Percentiles rank a stretch among this genome's conserved stretches.
These are phyloP conservation scores for Prietella phreatophila DNA, from an alignment of 2,113 vertebrate species.

Conservation along the genomic window DNA sequence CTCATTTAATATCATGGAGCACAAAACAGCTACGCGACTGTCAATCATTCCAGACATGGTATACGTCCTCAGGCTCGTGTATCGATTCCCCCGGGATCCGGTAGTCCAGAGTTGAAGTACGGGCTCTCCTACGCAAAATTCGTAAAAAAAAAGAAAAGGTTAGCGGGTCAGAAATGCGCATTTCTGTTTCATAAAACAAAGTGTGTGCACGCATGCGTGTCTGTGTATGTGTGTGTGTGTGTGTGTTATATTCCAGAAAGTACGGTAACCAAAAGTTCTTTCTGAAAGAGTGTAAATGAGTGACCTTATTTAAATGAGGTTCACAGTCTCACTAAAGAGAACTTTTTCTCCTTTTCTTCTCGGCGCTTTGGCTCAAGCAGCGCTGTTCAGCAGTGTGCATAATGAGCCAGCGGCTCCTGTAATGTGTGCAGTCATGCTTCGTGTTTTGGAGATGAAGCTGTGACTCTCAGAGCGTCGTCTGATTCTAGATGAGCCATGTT, in stretches of 20 bases:
- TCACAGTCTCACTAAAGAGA: background rate
- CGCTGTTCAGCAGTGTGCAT: conserved; percentile 62
- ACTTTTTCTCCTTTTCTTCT: background rate
- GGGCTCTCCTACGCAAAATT: background rate
- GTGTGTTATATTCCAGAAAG: background rate
- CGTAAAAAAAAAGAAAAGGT: background rate
- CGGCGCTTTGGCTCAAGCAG: background rate
- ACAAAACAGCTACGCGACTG: no score
- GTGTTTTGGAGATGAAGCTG: conserved; percentile 60
- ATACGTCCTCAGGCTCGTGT: no score
- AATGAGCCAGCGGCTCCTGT: conserved; percentile 63
- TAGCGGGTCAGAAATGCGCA: background rate
- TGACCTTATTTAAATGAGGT: conserved; percentile 16
- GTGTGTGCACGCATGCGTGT: no score
- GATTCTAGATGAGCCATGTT: conserved; percentile 39
- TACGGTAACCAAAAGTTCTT: background rate
- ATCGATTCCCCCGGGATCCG: no score
- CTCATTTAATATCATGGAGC: background rate
- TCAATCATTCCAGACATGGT: no score
- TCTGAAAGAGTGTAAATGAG: background rate
- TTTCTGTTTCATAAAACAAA: background rate
- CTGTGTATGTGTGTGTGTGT: no score
- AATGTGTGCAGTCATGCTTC: conserved; percentile 62
- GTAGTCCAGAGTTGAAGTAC: background rate
- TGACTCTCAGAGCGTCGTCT: conserved; percentile 53